Base-by-base conservation (phyloP, 2,888 invertebrate species). In the Philonicus albiceps region DNA sequence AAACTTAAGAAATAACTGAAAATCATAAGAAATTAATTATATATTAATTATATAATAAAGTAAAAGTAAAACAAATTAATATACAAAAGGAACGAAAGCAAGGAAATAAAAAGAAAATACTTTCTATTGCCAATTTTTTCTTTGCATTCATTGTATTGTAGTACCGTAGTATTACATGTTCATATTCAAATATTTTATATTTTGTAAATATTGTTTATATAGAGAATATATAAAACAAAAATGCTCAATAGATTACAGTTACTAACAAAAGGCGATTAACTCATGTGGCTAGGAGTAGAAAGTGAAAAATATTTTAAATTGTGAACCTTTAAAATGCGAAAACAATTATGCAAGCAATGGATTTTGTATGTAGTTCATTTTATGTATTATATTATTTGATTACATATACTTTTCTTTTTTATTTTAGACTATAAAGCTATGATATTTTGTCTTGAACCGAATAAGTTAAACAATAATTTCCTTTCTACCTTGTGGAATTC, bases 21-120 rank as follows among this genome's bases (percentile, higher is more conserved):
- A 89, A 53, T 85, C 7, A 90, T 89, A 90, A 89, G 90, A 89
- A 90, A 90, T 90, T 89, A 16, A n/a, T n/a, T n/a, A n/a, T n/a
- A n/a, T n/a, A n/a, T n/a, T n/a, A 73, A 73, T 22, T 37, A 87
- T 55, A n/a, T 37, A 37, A 34, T 19, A 76, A 74, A 75, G 19
- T 7, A 34, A 31, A 73, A 27, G 13, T 16, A 74, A 16, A 49
- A 74, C n/a, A 19, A 85, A 73, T 27, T 37, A 74, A 43, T 49
- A 49, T 16, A 16, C n/a, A 19, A 49, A 49, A 49, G n/a, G 49
- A 85, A 85, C 87, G 87, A 85, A 83, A 75, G 19, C 72, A 64
- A 84, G 85, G 34, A 74, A 85, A 81, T 55, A 74, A 43, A 75
- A 86, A 75, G 53, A 86, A 87, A 83, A 83, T 55, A 87, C 78